Evolutionary conservation across 2,797 vertebrate species (phyloP).

Genomic region (Channa striata): DNA sequence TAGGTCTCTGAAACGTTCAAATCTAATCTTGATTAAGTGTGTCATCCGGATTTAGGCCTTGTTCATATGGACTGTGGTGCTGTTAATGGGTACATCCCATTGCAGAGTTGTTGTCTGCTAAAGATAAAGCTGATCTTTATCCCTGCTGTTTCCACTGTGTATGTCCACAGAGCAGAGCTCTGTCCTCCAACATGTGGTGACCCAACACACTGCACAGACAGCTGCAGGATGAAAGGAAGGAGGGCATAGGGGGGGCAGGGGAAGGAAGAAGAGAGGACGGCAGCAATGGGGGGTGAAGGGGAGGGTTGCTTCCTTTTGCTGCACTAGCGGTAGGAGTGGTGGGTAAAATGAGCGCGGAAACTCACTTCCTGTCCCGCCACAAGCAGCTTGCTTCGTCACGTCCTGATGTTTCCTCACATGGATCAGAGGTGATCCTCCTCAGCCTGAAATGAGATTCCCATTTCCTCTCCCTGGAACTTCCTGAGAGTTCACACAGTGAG

Average conservation of each 20-base stretch:
- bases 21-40: constrained; percentile 36
- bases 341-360: constrained; percentile 59
- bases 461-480: constrained; percentile 24
- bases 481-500: constrained; percentile 7
- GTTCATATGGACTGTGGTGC: constrained; percentile 4
- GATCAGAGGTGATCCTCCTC: constrained; percentile 28
- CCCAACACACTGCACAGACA: constrained; percentile 67
- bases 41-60: constrained; percentile 47
- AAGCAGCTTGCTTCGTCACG: constrained; percentile 47
- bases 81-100: constrained; percentile 36
- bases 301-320: constrained; percentile 47
- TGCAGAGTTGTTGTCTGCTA: constrained; percentile 19
- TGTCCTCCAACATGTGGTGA: constrained; percentile 77
- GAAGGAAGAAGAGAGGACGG: constrained; percentile 62
- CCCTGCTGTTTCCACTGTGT: constrained; percentile 26
- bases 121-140: constrained; percentile 53
- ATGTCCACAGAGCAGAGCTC: constrained; percentile 60
- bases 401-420: constrained; percentile 57
- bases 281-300: constrained; percentile 23
- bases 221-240: constrained; percentile 70
- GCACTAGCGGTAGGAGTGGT: constrained; percentile 10
- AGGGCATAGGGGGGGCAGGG: constrained; percentile 7
- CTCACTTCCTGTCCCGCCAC: constrained; percentile 73
- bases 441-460: constrained; percentile 48
- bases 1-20: constrained; percentile 29